Evolutionary conservation across 2,113 vertebrate genomes (phyloP).

Genomic region (Zapornia atra): DNA sequence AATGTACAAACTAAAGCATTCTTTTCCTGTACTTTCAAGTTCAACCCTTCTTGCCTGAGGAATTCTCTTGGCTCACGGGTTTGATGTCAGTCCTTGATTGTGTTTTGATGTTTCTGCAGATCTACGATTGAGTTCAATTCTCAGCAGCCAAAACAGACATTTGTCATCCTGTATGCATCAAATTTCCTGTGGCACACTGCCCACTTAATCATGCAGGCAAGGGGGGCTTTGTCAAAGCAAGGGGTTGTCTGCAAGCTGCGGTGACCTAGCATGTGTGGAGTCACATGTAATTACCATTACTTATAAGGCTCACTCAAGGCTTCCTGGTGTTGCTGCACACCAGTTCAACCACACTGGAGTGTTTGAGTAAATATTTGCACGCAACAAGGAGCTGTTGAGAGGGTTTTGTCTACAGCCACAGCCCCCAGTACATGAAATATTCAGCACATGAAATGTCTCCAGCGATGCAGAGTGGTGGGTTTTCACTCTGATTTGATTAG

Average conservation of each 20-base stretch:
- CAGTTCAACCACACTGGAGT: constrained; percentile 68
- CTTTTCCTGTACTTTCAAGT: constrained; percentile 41
- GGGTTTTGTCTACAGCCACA: constrained; percentile 79
- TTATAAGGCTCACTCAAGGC: constrained; percentile 85
- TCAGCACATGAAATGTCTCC: constrained; percentile 82
- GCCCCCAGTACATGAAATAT: constrained; percentile 91
- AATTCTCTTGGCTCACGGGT: constrained; percentile 79
- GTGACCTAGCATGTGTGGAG: constrained; percentile 80
- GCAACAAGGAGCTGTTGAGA: constrained; percentile 85
- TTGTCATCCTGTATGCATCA: constrained; percentile 85
- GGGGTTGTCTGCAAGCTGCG: constrained; percentile 54
- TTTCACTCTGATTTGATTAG: constrained; percentile 95
- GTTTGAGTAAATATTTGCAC: constrained; percentile 93
- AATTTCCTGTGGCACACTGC: constrained; percentile 72
- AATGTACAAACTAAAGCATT: neutral
- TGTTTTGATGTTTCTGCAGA: constrained; percentile 93
- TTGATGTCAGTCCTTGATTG: constrained; percentile 89
- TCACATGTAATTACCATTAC: constrained; percentile 90
- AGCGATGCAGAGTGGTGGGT: constrained; percentile 84
- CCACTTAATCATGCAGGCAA: constrained; percentile 77
- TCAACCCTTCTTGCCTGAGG: constrained; percentile 48
- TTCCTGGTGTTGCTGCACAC: constrained; percentile 73
- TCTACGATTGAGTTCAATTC: constrained; percentile 85
- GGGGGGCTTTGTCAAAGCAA: constrained; percentile 63
- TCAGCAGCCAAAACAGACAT: constrained; percentile 91